Evolutionary conservation across 2,888 invertebrate species (phyloP).

Genomic region (Crossocerus cetratus): DNA sequence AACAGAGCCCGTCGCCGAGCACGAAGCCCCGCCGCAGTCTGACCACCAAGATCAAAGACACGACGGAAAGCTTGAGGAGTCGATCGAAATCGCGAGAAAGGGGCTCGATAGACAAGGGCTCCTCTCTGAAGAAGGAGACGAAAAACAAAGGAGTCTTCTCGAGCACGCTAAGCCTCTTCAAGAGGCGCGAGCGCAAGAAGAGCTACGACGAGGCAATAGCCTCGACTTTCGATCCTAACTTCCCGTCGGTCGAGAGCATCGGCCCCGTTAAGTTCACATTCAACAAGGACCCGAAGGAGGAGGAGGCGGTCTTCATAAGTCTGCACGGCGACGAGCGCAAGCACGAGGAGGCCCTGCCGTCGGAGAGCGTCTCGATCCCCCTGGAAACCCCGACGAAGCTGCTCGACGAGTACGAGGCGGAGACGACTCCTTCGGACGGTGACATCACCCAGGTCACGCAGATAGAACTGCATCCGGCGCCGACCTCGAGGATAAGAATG

Average conservation of each 20-base stretch:
- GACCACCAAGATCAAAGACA: slow-evolving; percentile 74
- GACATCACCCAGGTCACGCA: background rate
- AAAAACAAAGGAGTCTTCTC: slow-evolving; percentile 75
- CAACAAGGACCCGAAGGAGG: slow-evolving; percentile 60
- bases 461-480: slow-evolving; percentile 19
- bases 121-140: slow-evolving; percentile 68
- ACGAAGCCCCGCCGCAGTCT: slow-evolving; percentile 72
- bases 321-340: slow-evolving; percentile 67
- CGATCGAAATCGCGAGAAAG: slow-evolving; percentile 75
- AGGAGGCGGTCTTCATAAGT: slow-evolving; percentile 69
- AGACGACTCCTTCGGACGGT: slow-evolving; percentile 17
- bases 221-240: slow-evolving; percentile 31
- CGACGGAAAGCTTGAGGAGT: slow-evolving; percentile 74
- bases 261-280: slow-evolving; percentile 69
- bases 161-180: slow-evolving; percentile 73
- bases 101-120: slow-evolving; percentile 61
- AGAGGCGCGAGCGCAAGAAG: slow-evolving; percentile 73
- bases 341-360: slow-evolving; percentile 68
- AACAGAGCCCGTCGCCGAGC: slow-evolving; percentile 73
- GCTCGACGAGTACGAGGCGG: slow-evolving; percentile 71
- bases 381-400: slow-evolving; percentile 71
- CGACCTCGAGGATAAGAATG: slow-evolving; percentile 66
- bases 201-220: slow-evolving; percentile 67
- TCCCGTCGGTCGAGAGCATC: slow-evolving; percentile 67
- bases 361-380: slow-evolving; percentile 73